Evolutionary conservation across 2,888 invertebrate species (phyloP).

Genomic region (Tenthredo notha): DNA sequence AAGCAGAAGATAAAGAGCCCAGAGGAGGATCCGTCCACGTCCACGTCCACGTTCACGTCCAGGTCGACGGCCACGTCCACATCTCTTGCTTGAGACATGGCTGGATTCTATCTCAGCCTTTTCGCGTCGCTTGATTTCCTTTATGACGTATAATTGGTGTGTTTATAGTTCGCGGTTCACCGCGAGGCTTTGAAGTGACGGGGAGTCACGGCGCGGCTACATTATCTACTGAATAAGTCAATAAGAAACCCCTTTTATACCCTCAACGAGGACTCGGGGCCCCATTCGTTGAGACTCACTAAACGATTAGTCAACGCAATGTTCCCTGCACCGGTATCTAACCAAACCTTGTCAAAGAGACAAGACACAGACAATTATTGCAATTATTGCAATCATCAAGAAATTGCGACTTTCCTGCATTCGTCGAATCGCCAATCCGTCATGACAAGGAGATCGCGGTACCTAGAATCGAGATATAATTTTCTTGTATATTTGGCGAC

Average conservation of each 20-base stretch:
- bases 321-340: too few relatives aligned
- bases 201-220: constrained; percentile 5
- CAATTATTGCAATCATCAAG: too few relatives aligned
- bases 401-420: too few relatives aligned
- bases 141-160: constrained; percentile 72
- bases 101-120: constrained; percentile 43
- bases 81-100: not conserved
- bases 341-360: too few relatives aligned
- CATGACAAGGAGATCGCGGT: too few relatives aligned
- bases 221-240: constrained; percentile 32
- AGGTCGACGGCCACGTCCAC: not conserved
- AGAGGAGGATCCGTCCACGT: constrained; percentile 56
- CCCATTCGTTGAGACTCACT: not conserved
- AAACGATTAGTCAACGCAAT: constrained; percentile 23
- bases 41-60: not conserved
- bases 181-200: constrained; percentile 41
- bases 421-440: too few relatives aligned
- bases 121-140: constrained; percentile 66
- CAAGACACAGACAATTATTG: too few relatives aligned
- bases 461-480: too few relatives aligned
- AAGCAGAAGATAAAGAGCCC: constrained; percentile 65
- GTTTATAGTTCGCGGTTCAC: constrained; percentile 68
- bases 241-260: constrained; percentile 19
- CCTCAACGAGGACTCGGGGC: not conserved
- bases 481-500: too few relatives aligned